Evolutionary conservation across 2,888 invertebrate species (phyloP).

Genomic region (Lasioglossum figueresi): DNA sequence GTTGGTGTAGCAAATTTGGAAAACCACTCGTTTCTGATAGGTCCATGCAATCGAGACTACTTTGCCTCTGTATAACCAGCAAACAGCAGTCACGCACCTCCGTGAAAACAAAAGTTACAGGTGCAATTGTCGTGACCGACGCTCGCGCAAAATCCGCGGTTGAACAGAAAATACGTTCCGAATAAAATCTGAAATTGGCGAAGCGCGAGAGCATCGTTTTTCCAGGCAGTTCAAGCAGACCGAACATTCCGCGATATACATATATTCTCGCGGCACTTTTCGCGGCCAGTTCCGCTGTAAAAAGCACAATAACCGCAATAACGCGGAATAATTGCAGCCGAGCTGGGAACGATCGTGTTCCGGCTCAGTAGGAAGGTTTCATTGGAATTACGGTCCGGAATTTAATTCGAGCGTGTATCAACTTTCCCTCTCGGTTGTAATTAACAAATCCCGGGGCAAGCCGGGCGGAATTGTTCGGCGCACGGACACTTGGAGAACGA

Average conservation of each 20-base stretch:
- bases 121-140: background rate
- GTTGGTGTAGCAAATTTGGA: background rate
- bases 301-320: constrained; percentile 14
- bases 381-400: constrained; percentile 1
- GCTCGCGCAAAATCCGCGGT: background rate
- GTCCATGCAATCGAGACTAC: background rate
- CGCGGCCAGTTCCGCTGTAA: background rate
- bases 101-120: background rate
- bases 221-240: background rate
- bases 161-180: background rate
- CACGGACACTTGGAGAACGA: constrained; percentile 7
- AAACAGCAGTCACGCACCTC: background rate
- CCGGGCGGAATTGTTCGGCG: constrained; percentile 10
- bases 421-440: constrained; percentile 21
- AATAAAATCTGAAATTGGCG: background rate
- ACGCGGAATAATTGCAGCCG: constrained; percentile 1
- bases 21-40: background rate
- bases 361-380: constrained; percentile 6
- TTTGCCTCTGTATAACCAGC: background rate
- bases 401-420: constrained; percentile 20
- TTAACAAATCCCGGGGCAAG: constrained; percentile 38
- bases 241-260: background rate
- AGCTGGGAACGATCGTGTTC: background rate
- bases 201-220: background rate
- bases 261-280: background rate